phyloP scores from a whole-genome alignment of 2,888 invertebrate genomes.

The Fragum fragum region DNA sequence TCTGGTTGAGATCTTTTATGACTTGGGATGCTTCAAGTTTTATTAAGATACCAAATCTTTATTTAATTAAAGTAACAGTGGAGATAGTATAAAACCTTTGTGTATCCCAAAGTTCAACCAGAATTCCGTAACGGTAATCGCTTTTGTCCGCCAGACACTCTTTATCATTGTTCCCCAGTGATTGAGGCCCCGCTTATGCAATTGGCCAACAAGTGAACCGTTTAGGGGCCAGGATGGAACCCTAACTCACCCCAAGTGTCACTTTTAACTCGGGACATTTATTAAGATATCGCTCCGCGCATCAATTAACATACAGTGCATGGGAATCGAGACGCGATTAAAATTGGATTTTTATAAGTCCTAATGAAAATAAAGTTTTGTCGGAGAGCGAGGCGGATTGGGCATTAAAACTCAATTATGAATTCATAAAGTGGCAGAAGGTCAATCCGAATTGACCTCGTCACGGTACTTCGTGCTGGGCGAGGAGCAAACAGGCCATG shows the following conservation, averaged over 20 bases:
- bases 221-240: conserved; percentile 57
- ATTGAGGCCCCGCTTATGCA: conserved; percentile 52
- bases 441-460: conserved; percentile 53
- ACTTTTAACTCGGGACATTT: conserved; percentile 40
- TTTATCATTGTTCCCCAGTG: conserved; percentile 35
- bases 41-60: conserved; percentile 66
- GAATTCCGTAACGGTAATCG: conserved; percentile 64
- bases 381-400: conserved; percentile 23
- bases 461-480: conserved; percentile 26
- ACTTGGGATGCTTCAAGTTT: conserved; percentile 13
- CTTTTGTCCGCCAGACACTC: conserved; percentile 22
- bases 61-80: conserved; percentile 66
- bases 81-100: conserved; percentile 35
- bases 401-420: conserved; percentile 57
- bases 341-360: conserved; percentile 61
- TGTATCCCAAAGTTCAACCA: conserved; percentile 43
- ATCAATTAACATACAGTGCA: conserved; percentile 54
- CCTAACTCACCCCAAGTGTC: conserved; percentile 50
- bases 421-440: conserved; percentile 66
- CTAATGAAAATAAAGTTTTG: conserved; percentile 55
- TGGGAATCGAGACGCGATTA: conserved; percentile 41
- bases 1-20: not conserved
- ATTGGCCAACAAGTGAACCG: conserved; percentile 67
- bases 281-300: conserved; percentile 63
- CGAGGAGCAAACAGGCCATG: conserved; percentile 7